Conservation (phyloP, 23 tunicate genomes). For the Botrylloides violaceus region DNA sequence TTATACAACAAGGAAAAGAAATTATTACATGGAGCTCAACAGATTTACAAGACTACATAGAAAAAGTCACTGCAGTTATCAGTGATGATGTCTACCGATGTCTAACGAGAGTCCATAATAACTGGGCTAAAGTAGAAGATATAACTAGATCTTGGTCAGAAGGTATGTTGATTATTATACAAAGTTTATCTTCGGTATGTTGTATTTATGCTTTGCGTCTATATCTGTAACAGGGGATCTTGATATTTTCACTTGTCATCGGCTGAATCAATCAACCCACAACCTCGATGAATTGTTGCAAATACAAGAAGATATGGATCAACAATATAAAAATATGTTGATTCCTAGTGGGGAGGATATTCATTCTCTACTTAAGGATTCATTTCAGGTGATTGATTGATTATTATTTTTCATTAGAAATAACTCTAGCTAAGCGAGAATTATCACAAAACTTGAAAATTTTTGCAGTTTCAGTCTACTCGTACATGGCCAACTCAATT, state of each 20-base stretch:
- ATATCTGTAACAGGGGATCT: constrained; percentile 35
- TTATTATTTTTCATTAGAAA: too few relatives aligned
- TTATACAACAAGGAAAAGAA: constrained; percentile 55
- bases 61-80: constrained; percentile 64
- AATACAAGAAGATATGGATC: constrained; percentile 55
- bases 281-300: constrained; percentile 41
- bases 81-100: constrained; percentile 77
- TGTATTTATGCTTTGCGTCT: background rate
- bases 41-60: constrained; percentile 65
- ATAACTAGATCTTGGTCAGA: constrained; percentile 81
- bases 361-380: constrained; percentile 64
- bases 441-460: too few relatives aligned
- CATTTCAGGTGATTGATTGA: constrained; percentile 84
- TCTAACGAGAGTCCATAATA: constrained; percentile 79
- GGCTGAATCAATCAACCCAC: constrained; percentile 35
- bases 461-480: too few relatives aligned
- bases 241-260: constrained; percentile 63
- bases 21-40: constrained; percentile 79
- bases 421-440: too few relatives aligned
- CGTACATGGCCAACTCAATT: too few relatives aligned
- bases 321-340: constrained; percentile 57
- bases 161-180: constrained; percentile 33
- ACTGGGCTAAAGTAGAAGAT: constrained; percentile 80
- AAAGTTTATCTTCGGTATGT: too few relatives aligned
- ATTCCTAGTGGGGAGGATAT: constrained; percentile 54